Base-by-base conservation (phyloP, 2,888 invertebrate species). In the Thelaira solivaga region DNA sequence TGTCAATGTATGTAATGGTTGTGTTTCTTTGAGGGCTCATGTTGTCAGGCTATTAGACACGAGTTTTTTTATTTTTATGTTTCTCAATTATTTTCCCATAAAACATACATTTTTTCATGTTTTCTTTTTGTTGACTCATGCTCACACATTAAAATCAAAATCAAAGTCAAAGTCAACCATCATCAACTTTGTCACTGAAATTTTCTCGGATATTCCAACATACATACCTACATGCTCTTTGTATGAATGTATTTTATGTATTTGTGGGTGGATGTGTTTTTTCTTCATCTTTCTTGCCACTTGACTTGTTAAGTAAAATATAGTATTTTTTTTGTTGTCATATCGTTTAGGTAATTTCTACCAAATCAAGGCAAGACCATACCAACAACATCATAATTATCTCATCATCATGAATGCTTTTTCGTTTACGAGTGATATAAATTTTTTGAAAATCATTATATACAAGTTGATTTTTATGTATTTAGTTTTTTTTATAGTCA, bases 201-300 rank as follows among this genome's bases (percentile, higher is more conserved):
- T 29, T 34, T 51, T 43, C 53, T 65, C 65, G 53, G 53, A 65
- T 53, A 53, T 53, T 18, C 43, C 39, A 10, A 29, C 26, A n/a
- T 26, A 18, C n/a, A 20, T 31, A 20, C 10, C 5, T 34, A 5
- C 53, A n/a, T 34, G 7, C 34, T 1, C n/a, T n/a, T n/a, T n/a
- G n/a, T n/a, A n/a, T n/a, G n/a, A n/a, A n/a, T n/a, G n/a, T n/a
- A n/a, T n/a, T n/a, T n/a, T n/a, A n/a, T n/a, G n/a, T n/a, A n/a
- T 26, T 4, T 5, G 26, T 26, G 16, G 31, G 2, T 26, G 51
- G 31, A 51, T 51, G 51, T 31, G 31, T 20, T 31, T 26, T 11
- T 34, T n/a, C n/a, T n/a, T n/a, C n/a, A n/a, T n/a, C n/a, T n/a
- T n/a, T n/a, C n/a, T 10, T 6, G 31, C 11, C 31, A 51, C 31